Conservation (phyloP, 23 tunicate species). For the Ascidia mentula region DNA sequence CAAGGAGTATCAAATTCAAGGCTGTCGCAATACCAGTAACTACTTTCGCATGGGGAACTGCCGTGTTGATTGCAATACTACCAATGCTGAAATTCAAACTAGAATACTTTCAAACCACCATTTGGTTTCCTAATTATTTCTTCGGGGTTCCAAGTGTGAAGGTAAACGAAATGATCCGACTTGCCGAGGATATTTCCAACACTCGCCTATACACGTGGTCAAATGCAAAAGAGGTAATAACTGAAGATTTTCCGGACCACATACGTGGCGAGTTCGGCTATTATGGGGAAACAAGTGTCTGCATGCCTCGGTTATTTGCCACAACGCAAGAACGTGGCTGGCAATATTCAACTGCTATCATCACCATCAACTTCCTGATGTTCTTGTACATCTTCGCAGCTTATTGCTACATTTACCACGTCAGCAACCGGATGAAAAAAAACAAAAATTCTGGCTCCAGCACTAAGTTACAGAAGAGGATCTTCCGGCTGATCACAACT, state of each 20-base stretch:
- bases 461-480: background rate
- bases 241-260: background rate
- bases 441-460: background rate
- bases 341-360: conserved; percentile 9
- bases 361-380: background rate
- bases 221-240: background rate
- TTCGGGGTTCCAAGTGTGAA: background rate
- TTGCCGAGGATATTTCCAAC: background rate
- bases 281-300: conserved; percentile 25
- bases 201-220: background rate
- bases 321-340: background rate
- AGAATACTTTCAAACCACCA: background rate
- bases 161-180: background rate
- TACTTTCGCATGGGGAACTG: background rate
- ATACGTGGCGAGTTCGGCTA: conserved; percentile 18
- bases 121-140: conserved; percentile 7
- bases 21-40: background rate
- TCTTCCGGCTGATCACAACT: background rate
- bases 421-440: background rate
- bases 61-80: background rate
- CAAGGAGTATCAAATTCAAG: conserved; percentile 18
- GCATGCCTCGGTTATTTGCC: conserved; percentile 28
- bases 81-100: background rate
- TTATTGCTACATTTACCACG: conserved; percentile 6
- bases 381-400: conserved; percentile 4